A percentile compares a stretch with the other conserved stretches of the same genome.
Conservation (phyloP, 2,888 invertebrate species). For the Empis stercorea region DNA sequence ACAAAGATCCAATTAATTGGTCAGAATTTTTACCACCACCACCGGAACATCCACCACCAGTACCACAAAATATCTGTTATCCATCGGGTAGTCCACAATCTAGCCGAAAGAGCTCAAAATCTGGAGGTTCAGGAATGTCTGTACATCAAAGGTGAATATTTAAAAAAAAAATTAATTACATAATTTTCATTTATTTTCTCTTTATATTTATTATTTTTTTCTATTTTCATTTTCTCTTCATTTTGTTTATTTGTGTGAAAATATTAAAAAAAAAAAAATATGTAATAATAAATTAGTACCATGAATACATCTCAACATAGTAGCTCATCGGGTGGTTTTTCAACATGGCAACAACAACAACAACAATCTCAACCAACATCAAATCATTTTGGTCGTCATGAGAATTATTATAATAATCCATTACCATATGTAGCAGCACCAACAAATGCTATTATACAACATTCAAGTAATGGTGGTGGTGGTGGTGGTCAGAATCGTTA, state of each 20-base stretch:
- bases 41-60: constrained; percentile 46
- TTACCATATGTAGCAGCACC: constrained; percentile 23
- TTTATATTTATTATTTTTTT: constrained; percentile 7
- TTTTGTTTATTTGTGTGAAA: too few species aligned
- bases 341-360: constrained; percentile 27
- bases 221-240: constrained; percentile 2
- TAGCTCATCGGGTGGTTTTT: constrained; percentile 35
- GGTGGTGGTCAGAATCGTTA: constrained; percentile 30
- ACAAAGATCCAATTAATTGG: constrained; percentile 40
- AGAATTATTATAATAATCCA: constrained; percentile 35
- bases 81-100: constrained; percentile 34
- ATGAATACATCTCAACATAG: constrained; percentile 15
- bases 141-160: constrained; percentile 30
- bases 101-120: constrained; percentile 33
- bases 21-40: constrained; percentile 47
- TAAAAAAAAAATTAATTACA: background rate
- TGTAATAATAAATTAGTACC: background rate
- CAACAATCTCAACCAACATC: too few species aligned
- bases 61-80: constrained; percentile 30
- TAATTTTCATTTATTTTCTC: background rate
- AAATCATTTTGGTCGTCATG: constrained; percentile 8
- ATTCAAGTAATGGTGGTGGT: too few species aligned
- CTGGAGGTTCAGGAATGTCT: constrained; percentile 35
- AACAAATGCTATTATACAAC: background rate
- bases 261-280: background rate